These are phyloP conservation scores for Ptychobarbus kaznakovi DNA, from an alignment of 2,797 vertebrate genomes.

Conservation along the genomic window DNA sequence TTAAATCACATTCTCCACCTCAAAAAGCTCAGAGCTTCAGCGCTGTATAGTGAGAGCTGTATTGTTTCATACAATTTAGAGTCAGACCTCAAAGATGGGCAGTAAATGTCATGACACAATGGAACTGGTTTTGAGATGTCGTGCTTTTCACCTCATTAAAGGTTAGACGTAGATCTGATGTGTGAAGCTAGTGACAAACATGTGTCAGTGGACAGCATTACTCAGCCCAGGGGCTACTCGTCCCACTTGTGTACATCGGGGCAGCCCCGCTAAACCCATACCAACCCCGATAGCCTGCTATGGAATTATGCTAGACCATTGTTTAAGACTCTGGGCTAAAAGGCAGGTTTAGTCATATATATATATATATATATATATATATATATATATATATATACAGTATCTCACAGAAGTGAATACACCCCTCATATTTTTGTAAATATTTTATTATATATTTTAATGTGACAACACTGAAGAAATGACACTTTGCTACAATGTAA, in stretches of 20 bases:
- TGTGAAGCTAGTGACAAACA: slow-evolving; percentile 7
- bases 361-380: too few relatives aligned
- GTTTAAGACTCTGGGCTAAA: neutral
- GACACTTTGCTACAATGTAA: too few relatives aligned
- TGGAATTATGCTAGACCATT: neutral
- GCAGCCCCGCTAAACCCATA: slow-evolving; percentile 12
- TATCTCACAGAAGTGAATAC: too few relatives aligned
- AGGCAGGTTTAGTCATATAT: neutral
- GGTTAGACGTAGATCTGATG: neutral
- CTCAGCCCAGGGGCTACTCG: slow-evolving; percentile 5
- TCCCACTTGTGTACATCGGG: neutral
- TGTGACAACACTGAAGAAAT: too few relatives aligned
- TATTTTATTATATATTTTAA: too few relatives aligned
- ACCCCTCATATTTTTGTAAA: too few relatives aligned
- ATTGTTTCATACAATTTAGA: neutral
- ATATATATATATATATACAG: too few relatives aligned
- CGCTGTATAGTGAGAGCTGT: neutral
- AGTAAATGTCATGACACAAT: slow-evolving; percentile 21
- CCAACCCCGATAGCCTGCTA: neutral
- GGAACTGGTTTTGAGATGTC: neutral
- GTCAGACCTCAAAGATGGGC: neutral
- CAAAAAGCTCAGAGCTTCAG: neutral
- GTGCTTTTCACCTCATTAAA: neutral
- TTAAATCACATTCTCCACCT: neutral
- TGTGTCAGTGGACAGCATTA: slow-evolving; percentile 39